Base-by-base conservation (phyloP, 2,888 invertebrate genomes). In the Meloe dianella region DNA sequence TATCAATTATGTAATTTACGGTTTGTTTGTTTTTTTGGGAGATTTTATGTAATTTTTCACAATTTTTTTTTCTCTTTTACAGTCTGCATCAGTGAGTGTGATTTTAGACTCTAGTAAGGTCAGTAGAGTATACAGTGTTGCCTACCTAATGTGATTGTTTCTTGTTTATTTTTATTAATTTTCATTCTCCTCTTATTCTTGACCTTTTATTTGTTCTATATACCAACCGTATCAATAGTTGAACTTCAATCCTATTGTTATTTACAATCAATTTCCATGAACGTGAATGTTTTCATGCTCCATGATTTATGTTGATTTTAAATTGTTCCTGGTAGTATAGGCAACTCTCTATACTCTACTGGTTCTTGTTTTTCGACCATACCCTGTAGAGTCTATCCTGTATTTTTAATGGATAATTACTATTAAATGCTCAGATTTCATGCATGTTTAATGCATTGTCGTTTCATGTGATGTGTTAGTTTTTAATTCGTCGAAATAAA, bases 11-110 rank as follows among this genome's bases (percentile, higher is more conserved):
- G n/a, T n/a, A n/a, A n/a, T n/a, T n/a, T n/a, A n/a, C n/a, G n/a
- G n/a, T n/a, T 32, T 32, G 12, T 35, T 35, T 12, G 12, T 41
- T n/a, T n/a, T n/a, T n/a, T n/a, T 17, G 41, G n/a, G 3, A 7
- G 17, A 41, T 41, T 6, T 14, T 6, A 6, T 0, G n/a, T 10
- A 8, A 22, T 22, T 24, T 51, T 51, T 12, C 12, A 17, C 20
- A 20, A 54, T 67, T 62, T 69, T 61, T 66, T 74, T 72, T 75
- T 77, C 75, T 79, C 73, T 72, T 78, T 80, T 80, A 75, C 80
- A 80, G 80, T 80, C 80, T 14, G 71, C 80, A 63, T 80, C 80
- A 74, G 80, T 80, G 77, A 80, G 80, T 80, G 79, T 79, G 75
- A 79, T 80, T 73, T 71, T 78, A 78, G 79, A 80, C 76, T 77